Evolutionary conservation across 1,140 invertebrate species (phyloP), one percentile per base, ranked within the genome.

Genomic region (Lethocerus indicus): DNA sequence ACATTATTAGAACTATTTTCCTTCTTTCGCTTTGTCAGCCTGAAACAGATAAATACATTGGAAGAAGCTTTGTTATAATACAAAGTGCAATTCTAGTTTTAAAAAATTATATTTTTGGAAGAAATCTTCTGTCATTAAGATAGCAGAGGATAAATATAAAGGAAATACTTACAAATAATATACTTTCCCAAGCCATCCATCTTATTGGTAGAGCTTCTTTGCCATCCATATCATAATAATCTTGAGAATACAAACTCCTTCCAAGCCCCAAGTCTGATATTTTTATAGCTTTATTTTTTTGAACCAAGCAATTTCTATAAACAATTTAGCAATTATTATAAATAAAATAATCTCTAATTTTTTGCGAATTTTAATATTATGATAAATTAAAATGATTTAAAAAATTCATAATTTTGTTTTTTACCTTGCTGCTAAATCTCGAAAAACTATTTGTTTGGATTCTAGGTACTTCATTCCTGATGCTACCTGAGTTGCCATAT

Each of bases 381-480:
- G n/a, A 32, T 9, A n/a, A 32, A n/a, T n/a, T 9, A 32, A 9
- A 32, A 32, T 32, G 29, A n/a, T 9, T 9, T 9, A 32, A 32
- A 32, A 32, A 32, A 9, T 32, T 9, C n/a, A 32, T 32, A 32
- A n/a, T n/a, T n/a, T n/a, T n/a, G n/a, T n/a, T n/a, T 16, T 26
- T 26, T 65, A 79, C 75, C 80, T 73, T 56, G 84, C 78, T 51
- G 84, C 79, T 58, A 88, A 68, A 67, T 88, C 84, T 56, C 79
- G 69, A 65, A 87, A 83, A 36, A 87, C 76, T 63, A 86, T 77
- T 63, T 82, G 81, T 56, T 83, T 68, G 21, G 76, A 76, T 65
- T 87, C 82, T 61, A 88, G 70, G 65, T 86, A 86, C 63, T 85
- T 86, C 84, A 87, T 87, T 49, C 82, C 85, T 52, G 79, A 78